Evolutionary conservation across 2,797 vertebrate genomes (phyloP).

Genomic region (Eulemur mongoz): DNA sequence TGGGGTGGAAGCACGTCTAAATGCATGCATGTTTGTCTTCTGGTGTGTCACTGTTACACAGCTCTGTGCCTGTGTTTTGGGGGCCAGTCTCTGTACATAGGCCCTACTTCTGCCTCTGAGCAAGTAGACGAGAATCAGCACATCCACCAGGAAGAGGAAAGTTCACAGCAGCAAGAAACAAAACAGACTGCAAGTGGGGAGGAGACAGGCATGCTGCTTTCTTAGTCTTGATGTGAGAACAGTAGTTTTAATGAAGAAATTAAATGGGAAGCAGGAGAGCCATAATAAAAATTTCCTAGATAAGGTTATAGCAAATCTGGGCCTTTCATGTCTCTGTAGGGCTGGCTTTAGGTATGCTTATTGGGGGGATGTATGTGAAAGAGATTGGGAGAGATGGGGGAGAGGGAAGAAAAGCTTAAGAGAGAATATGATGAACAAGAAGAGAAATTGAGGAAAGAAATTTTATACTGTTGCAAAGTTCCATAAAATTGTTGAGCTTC

Average conservation of each 20-base stretch:
- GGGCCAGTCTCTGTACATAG: background rate
- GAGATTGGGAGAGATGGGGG: background rate
- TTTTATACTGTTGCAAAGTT: conserved; percentile 53
- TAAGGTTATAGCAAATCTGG: background rate
- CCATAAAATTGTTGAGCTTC: conserved; percentile 28
- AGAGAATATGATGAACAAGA: background rate
- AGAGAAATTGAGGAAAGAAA: conserved; percentile 40
- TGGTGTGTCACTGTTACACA: background rate
- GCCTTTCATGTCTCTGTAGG: background rate
- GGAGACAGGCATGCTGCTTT: background rate
- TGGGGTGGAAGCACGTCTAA: background rate
- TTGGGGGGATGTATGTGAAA: background rate
- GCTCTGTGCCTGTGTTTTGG: background rate
- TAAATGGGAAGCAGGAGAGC: background rate
- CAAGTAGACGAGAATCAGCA: background rate
- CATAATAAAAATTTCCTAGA: background rate
- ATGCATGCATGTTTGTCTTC: background rate
- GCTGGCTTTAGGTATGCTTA: background rate
- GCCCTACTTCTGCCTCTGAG: background rate
- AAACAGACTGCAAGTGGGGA: background rate
- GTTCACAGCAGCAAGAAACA: background rate
- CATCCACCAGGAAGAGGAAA: background rate
- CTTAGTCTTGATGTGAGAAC: background rate
- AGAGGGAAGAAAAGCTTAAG: background rate
- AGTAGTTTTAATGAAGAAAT: conserved; percentile 1